phyloP scores from a whole-genome alignment of 1,140 invertebrate genomes.

The Diplogasteroides magnus region DNA sequence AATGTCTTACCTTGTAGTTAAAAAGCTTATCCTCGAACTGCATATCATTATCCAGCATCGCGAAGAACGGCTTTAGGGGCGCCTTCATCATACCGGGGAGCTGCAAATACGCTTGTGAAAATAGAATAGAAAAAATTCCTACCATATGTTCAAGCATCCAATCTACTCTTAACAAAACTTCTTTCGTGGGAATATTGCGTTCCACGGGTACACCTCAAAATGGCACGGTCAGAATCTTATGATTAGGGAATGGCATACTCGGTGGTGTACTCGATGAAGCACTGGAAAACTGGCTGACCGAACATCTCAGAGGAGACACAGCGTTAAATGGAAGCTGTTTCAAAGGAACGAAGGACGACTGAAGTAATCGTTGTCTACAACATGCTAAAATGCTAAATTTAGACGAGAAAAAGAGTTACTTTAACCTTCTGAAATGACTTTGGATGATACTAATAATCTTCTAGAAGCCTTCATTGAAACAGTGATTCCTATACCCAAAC shows the following conservation, averaged over 20 bases:
- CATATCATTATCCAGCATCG: slow-evolving; percentile 17
- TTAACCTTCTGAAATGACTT: not conserved
- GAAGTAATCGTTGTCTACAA: not conserved
- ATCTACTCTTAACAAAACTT: slow-evolving; percentile 19
- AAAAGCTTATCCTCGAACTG: slow-evolving; percentile 25
- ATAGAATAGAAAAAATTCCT: not conserved
- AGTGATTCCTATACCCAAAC: not conserved
- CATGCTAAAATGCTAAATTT: too few relatives aligned
- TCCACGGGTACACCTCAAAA: not conserved
- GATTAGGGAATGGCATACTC: too few relatives aligned
- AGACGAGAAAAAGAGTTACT: not conserved
- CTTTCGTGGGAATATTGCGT: slow-evolving; percentile 15
- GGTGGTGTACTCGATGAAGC: not conserved
- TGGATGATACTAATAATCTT: not conserved
- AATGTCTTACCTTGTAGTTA: slow-evolving; percentile 21
- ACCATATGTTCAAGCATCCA: slow-evolving; percentile 26
- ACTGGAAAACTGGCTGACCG: not conserved
- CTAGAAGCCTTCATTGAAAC: not conserved
- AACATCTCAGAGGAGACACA: not conserved
- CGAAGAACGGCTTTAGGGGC: slow-evolving; percentile 24
- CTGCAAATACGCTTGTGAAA: slow-evolving; percentile 12
- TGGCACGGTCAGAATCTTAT: too few relatives aligned
- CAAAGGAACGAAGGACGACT: not conserved
- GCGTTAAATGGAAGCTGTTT: not conserved
- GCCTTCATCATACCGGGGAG: slow-evolving; percentile 24